These are phyloP conservation scores for Delichon dasypus DNA, from an alignment of 2,797 vertebrate genomes.

Conservation along the genomic window DNA sequence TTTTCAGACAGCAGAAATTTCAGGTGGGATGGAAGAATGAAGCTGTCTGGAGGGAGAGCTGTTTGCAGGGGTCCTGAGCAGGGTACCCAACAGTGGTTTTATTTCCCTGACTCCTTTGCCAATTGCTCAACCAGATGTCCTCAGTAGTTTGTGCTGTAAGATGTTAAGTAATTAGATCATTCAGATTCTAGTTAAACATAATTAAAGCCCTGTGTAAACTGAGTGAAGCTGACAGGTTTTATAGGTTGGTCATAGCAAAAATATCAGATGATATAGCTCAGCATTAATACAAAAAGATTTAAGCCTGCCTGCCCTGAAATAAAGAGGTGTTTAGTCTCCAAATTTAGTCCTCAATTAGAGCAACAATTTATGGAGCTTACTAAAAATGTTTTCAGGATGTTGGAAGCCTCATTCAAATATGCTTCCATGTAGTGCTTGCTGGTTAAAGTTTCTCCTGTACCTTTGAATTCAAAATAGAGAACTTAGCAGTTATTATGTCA, in stretches of 20 bases:
- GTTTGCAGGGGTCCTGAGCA: neutral
- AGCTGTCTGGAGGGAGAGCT: neutral
- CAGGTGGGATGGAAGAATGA: neutral
- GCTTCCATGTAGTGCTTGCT: neutral
- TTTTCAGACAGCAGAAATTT: neutral
- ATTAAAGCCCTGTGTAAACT: constrained; percentile 76
- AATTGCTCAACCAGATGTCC: constrained; percentile 73
- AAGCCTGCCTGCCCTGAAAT: constrained; percentile 30
- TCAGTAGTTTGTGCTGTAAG: constrained; percentile 68
- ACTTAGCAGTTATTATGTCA: neutral
- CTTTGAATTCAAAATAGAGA: neutral
- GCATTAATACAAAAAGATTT: constrained; percentile 53
- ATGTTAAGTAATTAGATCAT: constrained; percentile 75
- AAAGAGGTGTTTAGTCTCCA: constrained; percentile 31
- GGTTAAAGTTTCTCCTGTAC: neutral
- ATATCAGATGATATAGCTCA: constrained; percentile 63
- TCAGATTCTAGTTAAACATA: constrained; percentile 77
- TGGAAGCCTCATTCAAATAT: neutral
- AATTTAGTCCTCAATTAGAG: constrained; percentile 40
- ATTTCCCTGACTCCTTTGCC: constrained; percentile 6
- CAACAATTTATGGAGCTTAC: neutral
- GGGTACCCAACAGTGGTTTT: neutral
- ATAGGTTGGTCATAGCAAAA: constrained; percentile 68
- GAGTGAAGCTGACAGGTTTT: constrained; percentile 74
- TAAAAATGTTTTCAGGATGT: constrained; percentile 10